These are phyloP conservation scores for Protaetia brevitarsis DNA, from an alignment of 1,140 invertebrate genomes.

Conservation along the genomic window DNA sequence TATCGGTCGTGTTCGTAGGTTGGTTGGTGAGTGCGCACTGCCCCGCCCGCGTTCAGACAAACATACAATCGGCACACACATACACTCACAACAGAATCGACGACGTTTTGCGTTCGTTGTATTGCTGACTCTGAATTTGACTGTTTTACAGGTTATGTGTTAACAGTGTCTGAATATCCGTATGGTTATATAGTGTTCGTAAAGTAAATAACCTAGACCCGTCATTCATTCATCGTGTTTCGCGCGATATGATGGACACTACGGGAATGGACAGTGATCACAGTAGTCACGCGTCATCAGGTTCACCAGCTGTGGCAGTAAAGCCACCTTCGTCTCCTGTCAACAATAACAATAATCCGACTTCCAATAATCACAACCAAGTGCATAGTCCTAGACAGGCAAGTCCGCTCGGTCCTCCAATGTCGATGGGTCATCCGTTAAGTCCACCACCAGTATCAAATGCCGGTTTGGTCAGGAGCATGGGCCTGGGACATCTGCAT, in stretches of 20 bases:
- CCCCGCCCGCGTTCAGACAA: conserved; percentile 45
- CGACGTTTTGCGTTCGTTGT: conserved; percentile 12
- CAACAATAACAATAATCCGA: conserved; percentile 47
- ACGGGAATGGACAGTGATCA: conserved; percentile 68
- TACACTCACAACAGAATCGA: conserved; percentile 36
- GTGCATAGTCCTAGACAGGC: conserved; percentile 46
- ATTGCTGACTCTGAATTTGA: conserved; percentile 31
- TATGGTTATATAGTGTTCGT: not conserved
- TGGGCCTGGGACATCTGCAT: conserved; percentile 62
- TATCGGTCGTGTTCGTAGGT: conserved; percentile 53
- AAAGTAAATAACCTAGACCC: conserved; percentile 11
- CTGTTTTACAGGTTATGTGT: conserved; percentile 23
- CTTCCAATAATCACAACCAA: conserved; percentile 39
- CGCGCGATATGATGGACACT: conserved; percentile 45
- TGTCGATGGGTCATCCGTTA: conserved; percentile 53
- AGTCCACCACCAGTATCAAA: conserved; percentile 61
- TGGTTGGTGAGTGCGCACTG: conserved; percentile 47
- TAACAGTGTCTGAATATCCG: conserved; percentile 5
- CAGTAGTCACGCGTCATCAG: conserved; percentile 57
- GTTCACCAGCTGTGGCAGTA: conserved; percentile 51
- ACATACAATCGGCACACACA: conserved; percentile 41
- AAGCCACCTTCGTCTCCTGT: conserved; percentile 53
- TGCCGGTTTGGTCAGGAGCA: conserved; percentile 50
- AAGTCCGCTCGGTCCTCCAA: conserved; percentile 48
- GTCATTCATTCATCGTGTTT: conserved; percentile 30